These are phyloP conservation scores for Limnephilus auricula DNA, from an alignment of 2,888 invertebrate genomes.

Conservation along the genomic window DNA sequence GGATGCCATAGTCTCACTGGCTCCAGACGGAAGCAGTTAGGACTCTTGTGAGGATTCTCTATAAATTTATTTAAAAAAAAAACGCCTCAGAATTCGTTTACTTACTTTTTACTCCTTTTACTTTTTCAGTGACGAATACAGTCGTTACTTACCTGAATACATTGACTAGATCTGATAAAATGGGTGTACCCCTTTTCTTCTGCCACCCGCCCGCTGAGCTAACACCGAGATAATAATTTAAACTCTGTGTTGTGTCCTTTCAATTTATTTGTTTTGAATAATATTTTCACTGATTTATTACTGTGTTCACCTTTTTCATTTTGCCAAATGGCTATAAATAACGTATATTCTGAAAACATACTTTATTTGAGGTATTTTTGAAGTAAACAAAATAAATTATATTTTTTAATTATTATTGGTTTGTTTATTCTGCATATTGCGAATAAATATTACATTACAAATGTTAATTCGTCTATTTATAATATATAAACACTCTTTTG, in stretches of 20 bases:
- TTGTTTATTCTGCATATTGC: no score
- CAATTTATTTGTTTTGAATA: background rate
- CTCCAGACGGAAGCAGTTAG: no score
- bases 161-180: background rate
- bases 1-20: no score
- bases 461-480: no score
- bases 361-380: background rate
- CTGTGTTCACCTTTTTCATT: background rate
- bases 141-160: background rate
- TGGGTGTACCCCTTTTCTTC: background rate
- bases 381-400: no score
- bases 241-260: background rate
- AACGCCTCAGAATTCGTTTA: background rate
- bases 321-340: background rate
- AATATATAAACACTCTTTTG: no score
- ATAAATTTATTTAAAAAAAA: no score
- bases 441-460: no score
- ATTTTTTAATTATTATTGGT: no score
- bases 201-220: background rate
- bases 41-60: no score
- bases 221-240: background rate
- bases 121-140: background rate
- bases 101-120: background rate
- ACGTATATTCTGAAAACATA: background rate
- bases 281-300: background rate